Evolutionary conservation across 1,140 invertebrate species (phyloP), one percentile per base, ranked within the genome.

Genomic region (Belonocnema kinseyi): DNA sequence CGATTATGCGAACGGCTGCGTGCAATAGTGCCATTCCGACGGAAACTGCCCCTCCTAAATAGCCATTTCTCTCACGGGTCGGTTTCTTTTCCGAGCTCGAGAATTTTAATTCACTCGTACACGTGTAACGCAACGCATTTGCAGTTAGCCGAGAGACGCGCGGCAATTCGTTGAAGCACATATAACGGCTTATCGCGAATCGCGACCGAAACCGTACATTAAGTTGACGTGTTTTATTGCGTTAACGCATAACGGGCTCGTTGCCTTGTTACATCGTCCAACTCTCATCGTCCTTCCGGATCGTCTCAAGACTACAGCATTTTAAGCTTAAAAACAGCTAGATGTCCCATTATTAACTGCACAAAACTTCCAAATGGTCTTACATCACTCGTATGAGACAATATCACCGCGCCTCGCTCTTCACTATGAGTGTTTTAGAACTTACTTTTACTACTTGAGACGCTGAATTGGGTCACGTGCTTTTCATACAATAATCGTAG

Each of bases 1-100:
- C 72, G 72, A 71, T 82, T 77, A 84, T 84, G 61, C 52, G 58
- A 72, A 21, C 11, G 13, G 66, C n/a, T 72, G 16, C 76, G 56
- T 72, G 79, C 50, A 66, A 74, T 77, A 77, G 74, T 58, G 46
- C 58, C 52, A 66, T 78, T 80, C 33, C 1, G 61, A n/a, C 33
- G 61, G 61, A 66, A 66, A 40, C 12, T 14, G n/a, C 40, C 61
- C 26, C 26, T 40, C 61, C 61, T 66, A 66, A 66, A 66, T 66
- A 66, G 61, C 12, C 11, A 10, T 66, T 66, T 66, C 40, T 66
- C 61, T 40, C 61, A 66, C 61, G 61, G 26, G 26, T 66, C 33
- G 14, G 61, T 66, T 66, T 66, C 33, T 66, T 66, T 66, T 66
- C 61, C 61, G 26, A 66, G 61, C 61, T n/a, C 21, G 26, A n/a